A percentile compares a stretch with the other conserved stretches of the same genome.
These are phyloP conservation scores for Luscinia megarhynchos DNA, from an alignment of 2,797 vertebrate genomes.

Conservation along the genomic window DNA sequence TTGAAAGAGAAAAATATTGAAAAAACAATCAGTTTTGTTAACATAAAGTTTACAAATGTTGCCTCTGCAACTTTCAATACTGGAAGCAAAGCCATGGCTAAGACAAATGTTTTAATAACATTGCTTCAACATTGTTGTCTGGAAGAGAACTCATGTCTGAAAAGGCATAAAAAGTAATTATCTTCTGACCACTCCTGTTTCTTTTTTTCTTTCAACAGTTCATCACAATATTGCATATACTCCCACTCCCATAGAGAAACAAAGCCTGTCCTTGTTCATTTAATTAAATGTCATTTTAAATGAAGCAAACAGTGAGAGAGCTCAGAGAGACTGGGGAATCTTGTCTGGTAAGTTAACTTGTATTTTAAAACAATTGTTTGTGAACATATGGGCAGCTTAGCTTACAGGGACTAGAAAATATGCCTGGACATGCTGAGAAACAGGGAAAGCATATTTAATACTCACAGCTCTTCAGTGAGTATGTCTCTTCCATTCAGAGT, in stretches of 20 bases:
- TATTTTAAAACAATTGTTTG: slow-evolving; percentile 39
- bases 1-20: background rate
- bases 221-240: slow-evolving; percentile 2
- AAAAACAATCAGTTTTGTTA: background rate
- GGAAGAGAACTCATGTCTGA: slow-evolving; percentile 10
- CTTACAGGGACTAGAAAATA: slow-evolving; percentile 39
- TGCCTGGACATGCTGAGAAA: slow-evolving; percentile 40
- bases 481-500: background rate
- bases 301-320: slow-evolving; percentile 50
- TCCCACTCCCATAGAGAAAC: slow-evolving; percentile 7
- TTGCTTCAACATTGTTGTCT: background rate
- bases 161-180: slow-evolving; percentile 48
- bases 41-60: background rate
- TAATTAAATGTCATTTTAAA: slow-evolving; percentile 76
- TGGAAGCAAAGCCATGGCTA: background rate
- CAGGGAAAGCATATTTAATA: slow-evolving; percentile 49
- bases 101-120: background rate
- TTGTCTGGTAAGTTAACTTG: slow-evolving; percentile 40
- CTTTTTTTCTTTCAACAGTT: background rate
- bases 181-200: slow-evolving; percentile 21
- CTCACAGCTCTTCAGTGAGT: background rate
- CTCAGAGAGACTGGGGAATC: slow-evolving; percentile 4
- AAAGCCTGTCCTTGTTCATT: slow-evolving; percentile 66
- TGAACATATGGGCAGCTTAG: slow-evolving; percentile 33
- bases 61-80: background rate